Evolutionary conservation across 2,797 vertebrate genomes (phyloP).

Genomic region (Prionace glauca): DNA sequence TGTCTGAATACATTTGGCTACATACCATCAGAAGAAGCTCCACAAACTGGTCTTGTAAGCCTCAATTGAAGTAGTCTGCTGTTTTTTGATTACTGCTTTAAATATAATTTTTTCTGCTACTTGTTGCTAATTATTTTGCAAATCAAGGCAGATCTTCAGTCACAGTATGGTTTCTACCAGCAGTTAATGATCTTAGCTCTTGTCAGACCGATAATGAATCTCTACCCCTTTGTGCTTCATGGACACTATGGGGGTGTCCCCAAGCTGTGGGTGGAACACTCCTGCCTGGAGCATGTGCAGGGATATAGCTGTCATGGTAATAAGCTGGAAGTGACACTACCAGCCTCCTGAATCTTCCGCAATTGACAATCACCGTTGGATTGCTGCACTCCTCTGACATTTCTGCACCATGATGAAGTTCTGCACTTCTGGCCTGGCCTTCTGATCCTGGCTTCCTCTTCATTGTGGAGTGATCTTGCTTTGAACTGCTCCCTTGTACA

Average conservation of each 20-base stretch:
- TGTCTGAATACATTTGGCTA: background rate
- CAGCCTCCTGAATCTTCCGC: background rate
- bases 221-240: background rate
- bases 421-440: too few relatives aligned
- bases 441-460: too few relatives aligned
- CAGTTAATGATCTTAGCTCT: background rate
- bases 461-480: too few relatives aligned
- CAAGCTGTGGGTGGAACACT: background rate
- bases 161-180: background rate
- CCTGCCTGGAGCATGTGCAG: background rate
- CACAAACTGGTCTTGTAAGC: background rate
- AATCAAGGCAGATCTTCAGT: too few relatives aligned
- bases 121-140: background rate
- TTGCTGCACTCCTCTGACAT: too few relatives aligned
- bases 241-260: background rate
- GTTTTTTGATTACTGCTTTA: background rate
- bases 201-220: background rate
- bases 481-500: too few relatives aligned
- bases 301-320: background rate
- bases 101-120: background rate
- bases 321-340: background rate
- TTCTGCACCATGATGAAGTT: too few relatives aligned
- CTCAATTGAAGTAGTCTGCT: background rate
- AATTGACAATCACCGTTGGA: too few relatives aligned
- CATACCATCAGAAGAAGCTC: background rate